A percentile compares a stretch with the other conserved stretches of the same genome.
These are phyloP conservation scores for Urocolius indicus DNA, from an alignment of 2,113 vertebrate genomes.

Conservation along the genomic window DNA sequence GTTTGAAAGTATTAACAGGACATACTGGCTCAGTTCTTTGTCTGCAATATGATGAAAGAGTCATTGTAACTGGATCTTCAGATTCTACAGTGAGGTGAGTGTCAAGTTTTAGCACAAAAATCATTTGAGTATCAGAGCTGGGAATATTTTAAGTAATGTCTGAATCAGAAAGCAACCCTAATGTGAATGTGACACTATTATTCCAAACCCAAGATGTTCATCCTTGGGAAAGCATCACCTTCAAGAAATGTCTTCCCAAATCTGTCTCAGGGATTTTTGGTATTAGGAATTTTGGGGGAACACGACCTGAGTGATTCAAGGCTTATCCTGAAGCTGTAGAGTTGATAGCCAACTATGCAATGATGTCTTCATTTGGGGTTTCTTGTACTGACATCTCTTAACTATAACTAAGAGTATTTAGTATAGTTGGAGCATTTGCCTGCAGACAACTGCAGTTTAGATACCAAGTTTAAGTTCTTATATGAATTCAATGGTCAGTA, in stretches of 20 bases:
- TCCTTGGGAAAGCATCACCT: neutral
- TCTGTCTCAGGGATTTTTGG: neutral
- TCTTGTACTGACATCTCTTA: neutral
- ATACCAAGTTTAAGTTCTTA: neutral
- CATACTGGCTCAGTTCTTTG: slow-evolving; percentile 98
- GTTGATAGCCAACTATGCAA: neutral
- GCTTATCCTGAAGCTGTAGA: neutral
- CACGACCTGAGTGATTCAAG: neutral
- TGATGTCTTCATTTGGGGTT: neutral
- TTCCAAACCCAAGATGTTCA: neutral
- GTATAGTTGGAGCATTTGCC: neutral
- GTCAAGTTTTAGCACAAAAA: neutral
- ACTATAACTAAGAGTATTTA: neutral
- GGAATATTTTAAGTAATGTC: neutral
- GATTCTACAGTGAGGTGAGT: slow-evolving; percentile 96
- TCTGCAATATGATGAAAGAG: slow-evolving; percentile 97
- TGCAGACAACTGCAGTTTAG: neutral
- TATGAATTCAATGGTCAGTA: neutral
- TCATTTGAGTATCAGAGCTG: neutral
- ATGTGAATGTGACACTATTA: neutral
- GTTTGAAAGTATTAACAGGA: slow-evolving; percentile 96
- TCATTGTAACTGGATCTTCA: slow-evolving; percentile 97
- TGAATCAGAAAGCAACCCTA: neutral
- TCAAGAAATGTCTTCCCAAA: neutral
- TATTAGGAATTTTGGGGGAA: neutral